Base-by-base conservation (phyloP, 2,797 vertebrate species). In the Tapera naevia region DNA sequence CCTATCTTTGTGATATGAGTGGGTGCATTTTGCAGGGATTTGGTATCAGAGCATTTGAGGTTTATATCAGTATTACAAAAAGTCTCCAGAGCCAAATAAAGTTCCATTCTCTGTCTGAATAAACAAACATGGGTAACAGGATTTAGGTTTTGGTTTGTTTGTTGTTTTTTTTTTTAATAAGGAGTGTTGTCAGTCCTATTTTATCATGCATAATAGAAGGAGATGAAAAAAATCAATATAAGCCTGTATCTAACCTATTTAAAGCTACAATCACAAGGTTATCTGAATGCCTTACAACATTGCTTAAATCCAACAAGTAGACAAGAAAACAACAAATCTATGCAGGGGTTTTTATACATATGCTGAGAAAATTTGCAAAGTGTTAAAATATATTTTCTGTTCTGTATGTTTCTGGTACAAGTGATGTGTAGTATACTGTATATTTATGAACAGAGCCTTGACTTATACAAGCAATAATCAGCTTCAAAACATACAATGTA, bases 311-410 rank as follows among this genome's bases (percentile, higher is more conserved):
- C 89, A 95, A 94, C 95, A 89, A 86, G 70, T 72, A 95, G 83
- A 80, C 86, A 96, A 91, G 86, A 94, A 93, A 97, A 89, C 85
- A 94, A 93, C 74, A 95, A 91, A 97, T 96, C 94, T 97, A 96
- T 96, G 94, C 94, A 95, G 92, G 93, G 92, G n/a, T 93, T 97
- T 96, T 94, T 95, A 91, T 94, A 96, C 92, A 97, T 95, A 95
- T 94, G 85, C 86, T 94, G 84, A 95, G 92, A 93, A 97, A 96
- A 71, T 94, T 91, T 86, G 91, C 58, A 61, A 82, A 94, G 62
- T 83, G 86, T 96, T 91, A 95, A 94, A 96, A 91, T 95, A 91
- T 94, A 92, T 89, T 61, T 92, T 96, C 86, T 95, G 65, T 93
- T 95, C 82, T 91, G 69, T 75, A 86, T 93, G 93, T 91, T 94